Conservation (phyloP, 1,140 invertebrate genomes). For the Penaeus indicus region DNA sequence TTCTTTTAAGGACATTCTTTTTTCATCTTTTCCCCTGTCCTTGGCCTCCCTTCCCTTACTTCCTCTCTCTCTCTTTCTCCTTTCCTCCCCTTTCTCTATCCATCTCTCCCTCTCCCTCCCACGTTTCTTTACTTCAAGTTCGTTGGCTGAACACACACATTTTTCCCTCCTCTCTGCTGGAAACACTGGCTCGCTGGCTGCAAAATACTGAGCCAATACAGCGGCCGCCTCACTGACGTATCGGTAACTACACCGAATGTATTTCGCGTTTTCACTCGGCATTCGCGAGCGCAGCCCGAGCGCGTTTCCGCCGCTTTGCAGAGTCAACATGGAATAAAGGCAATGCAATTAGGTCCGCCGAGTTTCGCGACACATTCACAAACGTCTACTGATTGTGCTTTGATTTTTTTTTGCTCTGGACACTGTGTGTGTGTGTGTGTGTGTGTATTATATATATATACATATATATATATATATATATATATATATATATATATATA, state of each 20-base stretch:
- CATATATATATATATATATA: slow-evolving; percentile 66
- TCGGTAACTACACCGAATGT: no score
- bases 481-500: slow-evolving; percentile 67
- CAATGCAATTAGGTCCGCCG: no score
- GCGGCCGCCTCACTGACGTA: no score
- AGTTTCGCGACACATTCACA: slow-evolving; percentile 42
- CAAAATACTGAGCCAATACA: no score
- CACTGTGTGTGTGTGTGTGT: not conserved
- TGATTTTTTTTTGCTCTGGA: not conserved
- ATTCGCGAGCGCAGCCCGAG: no score
- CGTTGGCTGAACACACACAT: not conserved
- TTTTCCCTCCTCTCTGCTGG: not conserved
- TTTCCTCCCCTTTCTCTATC: not conserved
- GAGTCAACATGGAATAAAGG: no score
- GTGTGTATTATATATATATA: slow-evolving; percentile 66
- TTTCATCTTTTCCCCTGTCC: no score
- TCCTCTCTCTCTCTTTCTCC: not conserved
- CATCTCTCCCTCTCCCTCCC: not conserved
- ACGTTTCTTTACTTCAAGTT: not conserved
- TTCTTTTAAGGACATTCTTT: no score
- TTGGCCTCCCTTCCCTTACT: no score
- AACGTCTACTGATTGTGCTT: slow-evolving; percentile 38
- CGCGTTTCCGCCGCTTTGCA: no score
- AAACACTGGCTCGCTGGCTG: not conserved
- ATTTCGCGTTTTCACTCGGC: no score